Conservation (phyloP, 2,113 vertebrate genomes). For the Balaenoptera acutorostrata region DNA sequence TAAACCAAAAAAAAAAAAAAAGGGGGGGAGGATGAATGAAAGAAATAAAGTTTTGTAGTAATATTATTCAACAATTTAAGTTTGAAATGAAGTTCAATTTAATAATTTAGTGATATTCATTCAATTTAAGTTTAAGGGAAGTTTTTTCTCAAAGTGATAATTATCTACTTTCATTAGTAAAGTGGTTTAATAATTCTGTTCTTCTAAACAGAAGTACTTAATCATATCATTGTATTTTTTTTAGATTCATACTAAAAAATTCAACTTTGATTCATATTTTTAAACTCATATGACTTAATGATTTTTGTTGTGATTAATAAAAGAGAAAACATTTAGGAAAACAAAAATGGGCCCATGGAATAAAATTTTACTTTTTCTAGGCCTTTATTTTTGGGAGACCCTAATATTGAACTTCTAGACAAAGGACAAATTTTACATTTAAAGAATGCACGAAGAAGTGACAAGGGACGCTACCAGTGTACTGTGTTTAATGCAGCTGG, state of each 20-base stretch:
- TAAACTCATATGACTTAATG: not conserved
- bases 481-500: conserved; percentile 89
- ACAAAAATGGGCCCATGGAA: not conserved
- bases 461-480: conserved; percentile 94
- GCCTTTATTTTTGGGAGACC: conserved; percentile 89
- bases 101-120: not conserved
- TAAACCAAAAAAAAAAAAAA: not conserved
- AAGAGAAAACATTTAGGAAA: not conserved
- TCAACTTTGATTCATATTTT: not conserved
- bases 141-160: not conserved
- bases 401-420: conserved; percentile 87
- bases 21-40: not conserved
- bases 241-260: not conserved
- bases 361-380: conserved; percentile 76
- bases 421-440: conserved; percentile 89
- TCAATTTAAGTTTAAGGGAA: not conserved
- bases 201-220: not conserved
- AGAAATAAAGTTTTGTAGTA: not conserved
- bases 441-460: conserved; percentile 86
- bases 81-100: not conserved
- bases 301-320: not conserved
- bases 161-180: not conserved
- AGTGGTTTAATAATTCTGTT: not conserved
- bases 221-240: not conserved
- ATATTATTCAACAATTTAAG: not conserved